phyloP scores from a whole-genome alignment of 2,888 invertebrate species.

The Perdita meconis region DNA sequence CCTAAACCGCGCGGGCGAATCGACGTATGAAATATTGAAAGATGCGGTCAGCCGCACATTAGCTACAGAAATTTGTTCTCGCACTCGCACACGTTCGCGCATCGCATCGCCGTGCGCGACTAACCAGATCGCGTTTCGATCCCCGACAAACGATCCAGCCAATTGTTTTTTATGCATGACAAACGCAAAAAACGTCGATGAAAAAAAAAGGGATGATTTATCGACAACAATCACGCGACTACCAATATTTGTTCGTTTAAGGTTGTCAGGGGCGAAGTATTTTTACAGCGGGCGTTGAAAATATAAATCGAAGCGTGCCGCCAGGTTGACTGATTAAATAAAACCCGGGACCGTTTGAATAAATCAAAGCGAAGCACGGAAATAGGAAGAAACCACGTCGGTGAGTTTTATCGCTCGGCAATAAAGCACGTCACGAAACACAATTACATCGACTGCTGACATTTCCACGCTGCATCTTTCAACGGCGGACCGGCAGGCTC shows the following conservation, averaged over 20 bases:
- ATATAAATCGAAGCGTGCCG: conserved; percentile 44
- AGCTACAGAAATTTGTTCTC: conserved; percentile 72
- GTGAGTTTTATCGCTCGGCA: conserved; percentile 54
- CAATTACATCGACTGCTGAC: conserved; percentile 61
- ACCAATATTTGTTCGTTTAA: conserved; percentile 24
- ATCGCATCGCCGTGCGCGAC: not conserved
- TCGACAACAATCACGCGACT: conserved; percentile 42
- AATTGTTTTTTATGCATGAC: conserved; percentile 12
- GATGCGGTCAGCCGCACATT: conserved; percentile 73
- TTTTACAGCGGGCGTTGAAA: conserved; percentile 27
- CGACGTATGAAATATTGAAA: conserved; percentile 71
- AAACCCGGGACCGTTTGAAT: conserved; percentile 23
- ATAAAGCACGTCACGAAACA: conserved; percentile 59
- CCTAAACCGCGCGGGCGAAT: conserved; percentile 77
- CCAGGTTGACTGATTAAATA: conserved; percentile 43
- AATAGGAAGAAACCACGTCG: conserved; percentile 41
- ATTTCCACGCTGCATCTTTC: conserved; percentile 53
- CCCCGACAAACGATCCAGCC: conserved; percentile 1
- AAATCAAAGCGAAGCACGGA: conserved; percentile 25
- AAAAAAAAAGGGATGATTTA: conserved; percentile 22
- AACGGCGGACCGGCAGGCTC: conserved; percentile 14
- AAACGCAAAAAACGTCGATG: not conserved
- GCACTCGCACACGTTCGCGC: conserved; percentile 41
- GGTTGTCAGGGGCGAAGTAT: conserved; percentile 7
- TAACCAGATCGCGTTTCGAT: conserved; percentile 25